These are phyloP conservation scores for Salticus scenicus DNA, from an alignment of 2,888 invertebrate genomes.

Conservation along the genomic window DNA sequence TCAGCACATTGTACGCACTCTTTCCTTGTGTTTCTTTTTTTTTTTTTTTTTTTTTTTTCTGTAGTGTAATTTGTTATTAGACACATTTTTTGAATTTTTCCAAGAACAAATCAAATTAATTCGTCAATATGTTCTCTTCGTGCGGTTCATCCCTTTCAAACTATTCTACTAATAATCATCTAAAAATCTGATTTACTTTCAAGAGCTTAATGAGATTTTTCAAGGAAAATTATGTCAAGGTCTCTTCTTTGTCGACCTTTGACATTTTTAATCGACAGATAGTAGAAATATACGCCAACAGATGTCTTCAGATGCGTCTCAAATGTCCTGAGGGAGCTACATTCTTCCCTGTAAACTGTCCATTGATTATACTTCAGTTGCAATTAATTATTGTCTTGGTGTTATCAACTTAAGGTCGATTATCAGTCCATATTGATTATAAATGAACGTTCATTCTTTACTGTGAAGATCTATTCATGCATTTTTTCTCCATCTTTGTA, in stretches of 20 bases:
- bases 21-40: too few species aligned
- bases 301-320: constrained; percentile 11
- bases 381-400: background rate
- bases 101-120: too few species aligned
- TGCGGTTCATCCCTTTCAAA: too few species aligned
- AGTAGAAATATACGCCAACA: background rate
- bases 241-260: background rate
- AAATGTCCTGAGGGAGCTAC: background rate
- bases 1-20: too few species aligned
- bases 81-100: too few species aligned
- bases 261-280: background rate
- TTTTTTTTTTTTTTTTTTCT: too few species aligned
- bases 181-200: constrained; percentile 14
- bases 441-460: background rate
- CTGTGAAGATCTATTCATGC: background rate
- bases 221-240: background rate
- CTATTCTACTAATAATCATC: background rate
- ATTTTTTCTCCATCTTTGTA: background rate
- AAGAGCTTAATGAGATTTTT: background rate
- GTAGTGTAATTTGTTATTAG: too few species aligned
- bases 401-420: background rate
- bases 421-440: background rate
- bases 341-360: background rate
- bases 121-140: too few species aligned
- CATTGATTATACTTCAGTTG: background rate